A percentile compares a stretch with the other conserved stretches of the same genome.
Conservation (phyloP, 2,888 invertebrate genomes). For the Drosophila putrida region DNA sequence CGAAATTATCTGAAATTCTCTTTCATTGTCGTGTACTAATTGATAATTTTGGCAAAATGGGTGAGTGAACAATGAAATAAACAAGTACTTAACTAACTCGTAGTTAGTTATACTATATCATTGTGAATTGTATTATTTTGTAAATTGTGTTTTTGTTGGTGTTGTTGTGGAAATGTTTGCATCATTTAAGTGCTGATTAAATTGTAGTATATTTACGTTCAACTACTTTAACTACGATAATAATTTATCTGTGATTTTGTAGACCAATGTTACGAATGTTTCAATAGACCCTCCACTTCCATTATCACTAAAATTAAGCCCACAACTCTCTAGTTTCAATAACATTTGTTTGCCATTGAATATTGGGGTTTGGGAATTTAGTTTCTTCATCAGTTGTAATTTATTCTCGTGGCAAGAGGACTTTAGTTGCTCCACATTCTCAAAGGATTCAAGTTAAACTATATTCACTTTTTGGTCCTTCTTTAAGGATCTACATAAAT, state of each 20-base stretch:
- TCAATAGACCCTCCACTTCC: conserved; percentile 20
- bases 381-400: conserved; percentile 36
- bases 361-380: conserved; percentile 1
- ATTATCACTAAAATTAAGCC: conserved; percentile 33
- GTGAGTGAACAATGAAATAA: conserved; percentile 55
- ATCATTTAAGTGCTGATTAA: conserved; percentile 49
- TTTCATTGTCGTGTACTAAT: conserved; percentile 32
- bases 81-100: not conserved
- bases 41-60: conserved; percentile 59
- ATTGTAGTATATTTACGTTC: conserved; percentile 1
- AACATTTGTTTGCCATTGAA: conserved; percentile 21
- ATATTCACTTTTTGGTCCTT: conserved; percentile 18
- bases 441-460: too few relatives aligned
- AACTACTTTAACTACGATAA: conserved; percentile 22
- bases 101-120: conserved; percentile 11
- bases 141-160: conserved; percentile 26
- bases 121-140: conserved; percentile 1
- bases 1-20: conserved; percentile 1
- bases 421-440: not conserved
- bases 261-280: conserved; percentile 9
- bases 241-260: conserved; percentile 33
- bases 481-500: not conserved
- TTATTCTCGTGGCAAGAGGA: conserved; percentile 18
- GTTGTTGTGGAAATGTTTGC: conserved; percentile 25
- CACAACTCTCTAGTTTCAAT: conserved; percentile 13